These are phyloP conservation scores for Epinephelus lanceolatus DNA, from an alignment of 2,113 vertebrate species.

Conservation along the genomic window DNA sequence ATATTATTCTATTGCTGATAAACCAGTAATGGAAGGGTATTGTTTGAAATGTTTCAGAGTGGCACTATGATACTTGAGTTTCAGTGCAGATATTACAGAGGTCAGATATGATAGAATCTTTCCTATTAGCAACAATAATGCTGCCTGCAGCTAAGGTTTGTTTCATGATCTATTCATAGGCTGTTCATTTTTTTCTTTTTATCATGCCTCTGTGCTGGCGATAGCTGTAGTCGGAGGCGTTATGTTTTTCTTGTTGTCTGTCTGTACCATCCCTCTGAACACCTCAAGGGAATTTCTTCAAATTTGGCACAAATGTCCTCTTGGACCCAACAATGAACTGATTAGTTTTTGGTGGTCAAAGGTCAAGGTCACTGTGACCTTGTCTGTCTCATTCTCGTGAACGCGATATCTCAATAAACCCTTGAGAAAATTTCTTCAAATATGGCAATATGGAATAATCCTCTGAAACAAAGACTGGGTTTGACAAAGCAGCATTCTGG, in stretches of 20 bases:
- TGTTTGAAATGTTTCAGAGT: neutral
- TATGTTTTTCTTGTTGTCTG: too few relatives aligned
- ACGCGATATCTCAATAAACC: too few relatives aligned
- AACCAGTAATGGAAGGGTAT: neutral
- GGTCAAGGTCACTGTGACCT: too few relatives aligned
- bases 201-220: too few relatives aligned
- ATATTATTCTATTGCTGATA: neutral
- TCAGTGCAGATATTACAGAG: neutral
- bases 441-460: neutral
- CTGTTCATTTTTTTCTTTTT: neutral
- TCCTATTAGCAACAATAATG: neutral
- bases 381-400: too few relatives aligned
- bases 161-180: neutral
- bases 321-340: too few relatives aligned
- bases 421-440: too few relatives aligned
- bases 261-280: too few relatives aligned
- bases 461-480: neutral
- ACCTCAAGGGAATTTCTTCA: too few relatives aligned
- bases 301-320: too few relatives aligned
- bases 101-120: neutral
- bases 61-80: neutral
- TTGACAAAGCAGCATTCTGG: neutral
- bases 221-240: too few relatives aligned
- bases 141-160: neutral
- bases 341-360: too few relatives aligned